These are phyloP conservation scores for Chiloscyllium punctatum DNA, from an alignment of 2,797 vertebrate genomes.

Conservation along the genomic window DNA sequence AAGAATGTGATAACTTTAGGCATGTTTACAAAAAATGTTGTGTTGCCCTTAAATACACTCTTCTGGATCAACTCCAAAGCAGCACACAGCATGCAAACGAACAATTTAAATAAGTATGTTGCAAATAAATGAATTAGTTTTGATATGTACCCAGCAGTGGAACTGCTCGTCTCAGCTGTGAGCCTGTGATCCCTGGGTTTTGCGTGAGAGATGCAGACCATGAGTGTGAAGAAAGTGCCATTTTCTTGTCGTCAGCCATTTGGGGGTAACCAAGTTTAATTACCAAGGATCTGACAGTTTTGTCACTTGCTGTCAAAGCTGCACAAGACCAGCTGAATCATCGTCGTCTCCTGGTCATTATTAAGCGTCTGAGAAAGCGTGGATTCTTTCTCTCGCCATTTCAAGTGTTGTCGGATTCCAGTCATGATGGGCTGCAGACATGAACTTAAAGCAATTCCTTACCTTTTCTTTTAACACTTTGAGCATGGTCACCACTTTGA, in stretches of 20 bases:
- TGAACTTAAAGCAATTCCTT: background rate
- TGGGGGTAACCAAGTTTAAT: slow-evolving; percentile 10
- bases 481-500: background rate
- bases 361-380: background rate
- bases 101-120: background rate
- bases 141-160: background rate
- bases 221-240: background rate
- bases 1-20: background rate
- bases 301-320: background rate
- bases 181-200: background rate
- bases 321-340: background rate
- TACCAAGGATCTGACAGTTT: slow-evolving; percentile 12
- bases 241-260: background rate
- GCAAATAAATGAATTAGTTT: background rate
- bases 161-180: background rate
- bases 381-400: background rate
- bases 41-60: background rate
- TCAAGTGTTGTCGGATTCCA: background rate
- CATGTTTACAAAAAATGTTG: background rate
- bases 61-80: background rate
- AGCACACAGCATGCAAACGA: background rate
- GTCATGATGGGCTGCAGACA: background rate
- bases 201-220: background rate
- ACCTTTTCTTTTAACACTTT: background rate
- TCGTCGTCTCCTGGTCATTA: background rate